Base-by-base conservation (phyloP, 2,113 vertebrate genomes). In the Morone chrysops region DNA sequence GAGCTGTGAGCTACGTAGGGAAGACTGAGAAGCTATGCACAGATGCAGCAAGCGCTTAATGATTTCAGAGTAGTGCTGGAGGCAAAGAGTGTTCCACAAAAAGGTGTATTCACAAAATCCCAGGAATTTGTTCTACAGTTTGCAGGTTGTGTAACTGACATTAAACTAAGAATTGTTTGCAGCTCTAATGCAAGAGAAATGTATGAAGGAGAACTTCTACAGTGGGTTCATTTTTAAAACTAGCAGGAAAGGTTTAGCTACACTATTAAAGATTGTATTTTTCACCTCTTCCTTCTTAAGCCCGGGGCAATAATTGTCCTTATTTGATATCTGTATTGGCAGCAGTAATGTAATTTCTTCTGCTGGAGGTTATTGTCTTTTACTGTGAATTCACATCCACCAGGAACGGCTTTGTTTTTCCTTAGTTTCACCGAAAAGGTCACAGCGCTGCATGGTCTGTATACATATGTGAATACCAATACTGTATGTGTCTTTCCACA, bases 281-380 rank as follows among this genome's bases (percentile, higher is more conserved):
- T 68, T 81, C 69, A 38, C 13, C 70, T 45, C 25, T 10, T 70
- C 56, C 62, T 43, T 62, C 60, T 53, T 22, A 48, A 69, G 75
- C 88, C 85, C 8, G 13, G 17, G 56, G 82, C 73, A 36, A 36
- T 80, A 59, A 77, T 80, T 66, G 74, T 86, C 45, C 47, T 66
- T 71, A 80, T 84, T 69, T 75, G 67, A 76, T 72, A 67, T 85
- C 69, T 80, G 77, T 53, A 80, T 84, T 66, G 67, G 79, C 67
- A 62, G 60, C 45, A 59, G 47, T 81, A 66, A 78, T 74, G 48
- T 73, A 12, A 31, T 89, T 80, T 87, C 70, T 83, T 62, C 54
- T 48, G 60, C 73, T 65, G 1, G 74, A 85, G 68, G 65, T 63
- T 74, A 63, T 83, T 60, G 47, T 78, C 47, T 83, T 87, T 63